Evolutionary conservation across 1,140 invertebrate species (phyloP), one percentile per base, ranked within the genome.

Genomic region (Saccostrea glomerata): DNA sequence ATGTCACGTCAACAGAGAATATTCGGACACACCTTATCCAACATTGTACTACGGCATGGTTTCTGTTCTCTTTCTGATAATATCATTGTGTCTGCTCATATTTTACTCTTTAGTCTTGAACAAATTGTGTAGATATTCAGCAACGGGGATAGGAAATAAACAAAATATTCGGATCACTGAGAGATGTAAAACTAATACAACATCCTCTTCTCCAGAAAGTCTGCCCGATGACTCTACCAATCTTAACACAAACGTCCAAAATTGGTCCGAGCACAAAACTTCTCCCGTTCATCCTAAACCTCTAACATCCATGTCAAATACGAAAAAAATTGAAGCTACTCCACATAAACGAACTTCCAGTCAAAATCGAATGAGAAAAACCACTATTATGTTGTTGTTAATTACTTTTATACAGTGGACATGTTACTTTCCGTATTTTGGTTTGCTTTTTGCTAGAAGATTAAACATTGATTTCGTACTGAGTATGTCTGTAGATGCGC

Each of bases 381-480:
- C 73, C 13, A 86, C 86, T 20, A 47, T 88, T 11, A 77, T 73
- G 5, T n/a, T 90, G 58, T 86, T 90, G 73, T 40, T 86, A 17
- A 90, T 90, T 20, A 88, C 89, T 9, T 60, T 77, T 6, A 55
- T 90, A 40, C 84, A 90, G 63, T 86, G 87, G 58, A 9, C 88
- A 0, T 86, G 89, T 82, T 90, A 86, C 84, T 15, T 90, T 3
- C 89, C 89, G 7, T 90, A 90, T 60, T 73, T 90, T 54, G 55
- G 11, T 9, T 55, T 90, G 1, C 36, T 88, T 12, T 82, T 90
- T 17, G 83, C 17, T 15, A 73, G 15, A 40, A 55, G 47, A 4
- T n/a, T 86, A 13, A 36, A 86, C 9, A 85, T 77, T 5, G 4
- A 86, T n/a, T 90, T 90, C 73, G 36, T 84, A 13, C 58, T 1